Percentiles rank a stretch among this genome's conserved stretches.
phyloP scores from a whole-genome alignment of 92 coral and sea anemone genomes.

The Zoanthus solanderi region DNA sequence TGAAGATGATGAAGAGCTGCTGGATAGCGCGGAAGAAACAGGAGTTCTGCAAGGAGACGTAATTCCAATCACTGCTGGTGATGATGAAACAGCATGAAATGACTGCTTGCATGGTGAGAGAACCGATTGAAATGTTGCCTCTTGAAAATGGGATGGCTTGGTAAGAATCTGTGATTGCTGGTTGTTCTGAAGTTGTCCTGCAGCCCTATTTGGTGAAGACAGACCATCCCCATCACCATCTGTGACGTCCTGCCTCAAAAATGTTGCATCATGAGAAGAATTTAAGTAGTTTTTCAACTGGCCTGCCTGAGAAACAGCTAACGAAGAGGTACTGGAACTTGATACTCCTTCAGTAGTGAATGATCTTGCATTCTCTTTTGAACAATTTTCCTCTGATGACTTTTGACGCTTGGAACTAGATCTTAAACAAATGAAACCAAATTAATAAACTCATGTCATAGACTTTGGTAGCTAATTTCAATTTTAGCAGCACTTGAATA shows the following conservation, averaged over 20 bases:
- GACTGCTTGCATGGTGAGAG: constrained; percentile 24
- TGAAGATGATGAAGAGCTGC: neutral
- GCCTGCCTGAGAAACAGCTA: constrained; percentile 26
- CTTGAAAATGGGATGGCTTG: constrained; percentile 12
- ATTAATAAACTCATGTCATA: neutral
- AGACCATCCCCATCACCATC: neutral
- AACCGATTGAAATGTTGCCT: neutral
- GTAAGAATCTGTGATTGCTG: constrained; percentile 20
- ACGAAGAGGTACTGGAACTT: constrained; percentile 6
- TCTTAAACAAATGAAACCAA: neutral
- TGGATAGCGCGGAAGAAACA: neutral
- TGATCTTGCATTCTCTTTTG: neutral
- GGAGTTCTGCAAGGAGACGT: constrained; percentile 39
- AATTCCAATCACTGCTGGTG: constrained; percentile 8
- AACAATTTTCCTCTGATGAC: constrained; percentile 15
- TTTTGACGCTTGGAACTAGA: constrained; percentile 16
- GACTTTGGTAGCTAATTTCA: no score
- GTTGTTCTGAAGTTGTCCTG: constrained; percentile 14
- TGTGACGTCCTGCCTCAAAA: constrained; percentile 17
- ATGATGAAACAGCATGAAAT: constrained; percentile 19
- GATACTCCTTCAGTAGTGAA: neutral
- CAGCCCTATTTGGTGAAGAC: constrained; percentile 18
- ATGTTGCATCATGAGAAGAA: constrained; percentile 9
- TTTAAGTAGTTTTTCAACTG: constrained; percentile 29
- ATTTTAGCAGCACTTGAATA: no score